Evolutionary conservation across 2,888 invertebrate genomes (phyloP).

Genomic region (Arctia plantaginis): DNA sequence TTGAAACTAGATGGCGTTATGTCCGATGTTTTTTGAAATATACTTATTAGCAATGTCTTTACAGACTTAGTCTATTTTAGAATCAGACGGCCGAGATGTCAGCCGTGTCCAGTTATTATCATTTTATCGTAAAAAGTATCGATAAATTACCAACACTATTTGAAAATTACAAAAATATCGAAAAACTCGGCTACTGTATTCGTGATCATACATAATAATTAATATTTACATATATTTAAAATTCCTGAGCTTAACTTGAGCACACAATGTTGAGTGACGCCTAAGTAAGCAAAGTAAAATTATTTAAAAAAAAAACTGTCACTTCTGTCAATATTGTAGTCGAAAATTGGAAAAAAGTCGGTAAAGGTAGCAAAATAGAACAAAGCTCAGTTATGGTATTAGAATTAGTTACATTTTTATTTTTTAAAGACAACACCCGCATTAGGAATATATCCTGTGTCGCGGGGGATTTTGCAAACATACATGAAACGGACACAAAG

Average conservation of each 20-base stretch:
- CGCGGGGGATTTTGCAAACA: no score
- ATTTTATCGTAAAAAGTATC: background rate
- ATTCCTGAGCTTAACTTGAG: conserved; percentile 43
- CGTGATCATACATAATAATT: conserved; percentile 38
- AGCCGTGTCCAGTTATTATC: no score
- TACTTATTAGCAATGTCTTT: no score
- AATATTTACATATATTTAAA: conserved; percentile 53
- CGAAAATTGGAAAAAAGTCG: background rate
- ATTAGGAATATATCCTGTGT: no score
- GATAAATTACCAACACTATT: conserved; percentile 31
- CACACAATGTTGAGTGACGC: conserved; percentile 40
- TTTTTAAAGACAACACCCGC: no score
- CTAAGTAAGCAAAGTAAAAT: conserved; percentile 2
- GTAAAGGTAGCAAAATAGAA: no score
- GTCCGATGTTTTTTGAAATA: no score
- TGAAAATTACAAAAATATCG: conserved; percentile 14
- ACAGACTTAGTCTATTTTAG: no score
- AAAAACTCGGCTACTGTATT: conserved; percentile 58
- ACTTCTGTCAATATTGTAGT: background rate
- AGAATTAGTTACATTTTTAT: no score
- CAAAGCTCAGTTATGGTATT: background rate
- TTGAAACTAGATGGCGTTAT: no score
- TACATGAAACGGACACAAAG: no score
- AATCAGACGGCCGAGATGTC: no score
- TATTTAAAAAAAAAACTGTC: background rate